Conservation (phyloP, 1,140 invertebrate genomes). For the Cotesia chilonis region DNA sequence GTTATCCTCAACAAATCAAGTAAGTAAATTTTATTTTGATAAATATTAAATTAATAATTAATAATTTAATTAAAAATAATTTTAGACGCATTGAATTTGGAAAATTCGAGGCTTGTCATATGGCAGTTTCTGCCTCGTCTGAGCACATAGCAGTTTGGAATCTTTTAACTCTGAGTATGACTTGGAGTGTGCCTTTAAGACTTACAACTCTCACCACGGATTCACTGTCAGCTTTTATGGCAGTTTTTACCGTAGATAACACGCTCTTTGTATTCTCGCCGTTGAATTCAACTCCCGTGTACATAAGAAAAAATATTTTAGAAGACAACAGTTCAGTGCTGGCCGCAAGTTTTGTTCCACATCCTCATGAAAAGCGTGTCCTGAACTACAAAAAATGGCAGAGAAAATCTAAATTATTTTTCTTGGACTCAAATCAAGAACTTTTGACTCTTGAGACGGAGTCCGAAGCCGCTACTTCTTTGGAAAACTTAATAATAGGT, state of each 20-base stretch:
- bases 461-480: conserved; percentile 51
- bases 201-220: conserved; percentile 68
- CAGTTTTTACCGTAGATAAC: conserved; percentile 71
- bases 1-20: conserved; percentile 56
- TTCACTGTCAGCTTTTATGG: conserved; percentile 71
- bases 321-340: conserved; percentile 58
- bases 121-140: conserved; percentile 70
- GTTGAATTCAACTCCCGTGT: conserved; percentile 66
- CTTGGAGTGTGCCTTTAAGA: conserved; percentile 69
- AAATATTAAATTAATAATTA: conserved; percentile 4
- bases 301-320: conserved; percentile 62
- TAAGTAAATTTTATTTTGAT: conserved; percentile 42
- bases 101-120: conserved; percentile 70
- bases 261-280: conserved; percentile 73
- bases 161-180: conserved; percentile 72
- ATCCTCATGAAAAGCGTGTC: conserved; percentile 57
- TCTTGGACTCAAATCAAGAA: conserved; percentile 69
- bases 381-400: conserved; percentile 67
- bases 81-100: conserved; percentile 73
- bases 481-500: conserved; percentile 51
- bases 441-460: conserved; percentile 62
- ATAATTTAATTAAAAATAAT: conserved; percentile 31
- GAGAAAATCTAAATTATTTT: conserved; percentile 68
- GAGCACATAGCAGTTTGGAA: conserved; percentile 76
- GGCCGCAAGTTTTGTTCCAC: conserved; percentile 68